phyloP scores from a whole-genome alignment of 2,888 invertebrate species.

The Acholoe squamosa region DNA sequence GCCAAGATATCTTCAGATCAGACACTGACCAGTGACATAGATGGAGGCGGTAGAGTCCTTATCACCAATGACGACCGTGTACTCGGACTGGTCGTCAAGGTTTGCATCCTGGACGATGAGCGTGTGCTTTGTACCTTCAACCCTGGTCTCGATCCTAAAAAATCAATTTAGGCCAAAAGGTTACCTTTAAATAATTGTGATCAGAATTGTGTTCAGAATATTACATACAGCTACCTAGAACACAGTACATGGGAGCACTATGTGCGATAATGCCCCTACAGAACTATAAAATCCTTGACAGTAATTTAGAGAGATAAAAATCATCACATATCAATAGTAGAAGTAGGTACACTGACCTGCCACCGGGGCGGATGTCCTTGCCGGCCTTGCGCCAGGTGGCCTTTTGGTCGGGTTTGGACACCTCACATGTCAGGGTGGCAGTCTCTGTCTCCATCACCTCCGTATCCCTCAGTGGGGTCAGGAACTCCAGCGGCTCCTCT shows the following conservation, averaged over 20 bases:
- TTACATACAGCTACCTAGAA: no score
- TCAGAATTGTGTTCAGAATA: no score
- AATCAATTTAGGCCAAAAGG: no score
- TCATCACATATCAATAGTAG: no score
- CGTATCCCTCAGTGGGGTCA: slow-evolving; percentile 74
- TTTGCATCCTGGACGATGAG: slow-evolving; percentile 78
- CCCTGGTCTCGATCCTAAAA: slow-evolving; percentile 68
- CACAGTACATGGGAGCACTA: no score
- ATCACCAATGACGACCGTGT: slow-evolving; percentile 67
- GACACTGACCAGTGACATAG: slow-evolving; percentile 64
- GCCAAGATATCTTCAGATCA: no score
- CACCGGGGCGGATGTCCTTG: slow-evolving; percentile 89
- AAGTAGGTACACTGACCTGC: slow-evolving; percentile 79
- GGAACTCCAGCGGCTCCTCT: slow-evolving; percentile 76
- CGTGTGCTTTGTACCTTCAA: slow-evolving; percentile 71
- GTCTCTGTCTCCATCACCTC: slow-evolving; percentile 70
- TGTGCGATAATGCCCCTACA: no score
- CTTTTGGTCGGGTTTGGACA: slow-evolving; percentile 90
- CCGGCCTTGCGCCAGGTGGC: slow-evolving; percentile 96
- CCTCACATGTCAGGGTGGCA: slow-evolving; percentile 86
- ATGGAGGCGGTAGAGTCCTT: slow-evolving; percentile 66
- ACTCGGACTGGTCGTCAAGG: slow-evolving; percentile 80
- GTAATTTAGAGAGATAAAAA: no score
- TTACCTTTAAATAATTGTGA: no score
- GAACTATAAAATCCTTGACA: no score